Percentiles rank a stretch among this genome's conserved stretches.
Conservation (phyloP, 2,797 vertebrate genomes). For the Glyptemys insculpta region DNA sequence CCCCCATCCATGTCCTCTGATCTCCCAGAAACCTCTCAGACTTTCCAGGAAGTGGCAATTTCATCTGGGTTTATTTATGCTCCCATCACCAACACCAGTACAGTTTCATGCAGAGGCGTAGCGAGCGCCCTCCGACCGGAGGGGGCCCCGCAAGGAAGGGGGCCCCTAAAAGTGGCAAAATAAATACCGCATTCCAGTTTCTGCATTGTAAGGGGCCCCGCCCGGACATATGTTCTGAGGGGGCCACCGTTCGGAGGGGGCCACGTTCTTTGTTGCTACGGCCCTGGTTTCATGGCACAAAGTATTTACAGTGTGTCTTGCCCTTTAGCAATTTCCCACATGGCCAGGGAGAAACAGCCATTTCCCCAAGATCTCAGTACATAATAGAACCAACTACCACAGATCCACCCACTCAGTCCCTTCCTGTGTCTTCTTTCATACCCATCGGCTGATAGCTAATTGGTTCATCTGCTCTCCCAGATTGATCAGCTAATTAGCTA, state of each 20-base stretch:
- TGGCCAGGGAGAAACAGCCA: neutral
- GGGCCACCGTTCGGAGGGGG: too few relatives aligned
- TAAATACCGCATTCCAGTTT: too few relatives aligned
- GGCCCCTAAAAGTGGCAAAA: too few relatives aligned
- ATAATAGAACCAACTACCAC: too few relatives aligned
- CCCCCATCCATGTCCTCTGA: neutral
- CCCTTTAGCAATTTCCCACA: neutral
- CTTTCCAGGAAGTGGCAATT: neutral
- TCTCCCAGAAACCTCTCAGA: neutral
- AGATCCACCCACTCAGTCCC: neutral
- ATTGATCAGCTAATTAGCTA: neutral
- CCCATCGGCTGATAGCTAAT: neutral
- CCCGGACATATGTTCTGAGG: too few relatives aligned
- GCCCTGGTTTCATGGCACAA: neutral
- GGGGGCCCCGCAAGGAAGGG: too few relatives aligned
- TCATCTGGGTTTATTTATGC: neutral
- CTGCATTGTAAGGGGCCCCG: too few relatives aligned
- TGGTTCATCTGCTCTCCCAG: neutral
- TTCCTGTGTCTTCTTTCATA: neutral
- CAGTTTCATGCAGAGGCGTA: neutral
- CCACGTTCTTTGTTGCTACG: too few relatives aligned
- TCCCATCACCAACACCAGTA: neutral
- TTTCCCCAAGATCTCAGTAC: neutral
- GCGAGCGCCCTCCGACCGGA: too few relatives aligned
- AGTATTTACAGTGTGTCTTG: neutral